These are phyloP conservation scores for Dendropsophus ebraccatus DNA, from an alignment of 2,113 vertebrate genomes.

Conservation along the genomic window DNA sequence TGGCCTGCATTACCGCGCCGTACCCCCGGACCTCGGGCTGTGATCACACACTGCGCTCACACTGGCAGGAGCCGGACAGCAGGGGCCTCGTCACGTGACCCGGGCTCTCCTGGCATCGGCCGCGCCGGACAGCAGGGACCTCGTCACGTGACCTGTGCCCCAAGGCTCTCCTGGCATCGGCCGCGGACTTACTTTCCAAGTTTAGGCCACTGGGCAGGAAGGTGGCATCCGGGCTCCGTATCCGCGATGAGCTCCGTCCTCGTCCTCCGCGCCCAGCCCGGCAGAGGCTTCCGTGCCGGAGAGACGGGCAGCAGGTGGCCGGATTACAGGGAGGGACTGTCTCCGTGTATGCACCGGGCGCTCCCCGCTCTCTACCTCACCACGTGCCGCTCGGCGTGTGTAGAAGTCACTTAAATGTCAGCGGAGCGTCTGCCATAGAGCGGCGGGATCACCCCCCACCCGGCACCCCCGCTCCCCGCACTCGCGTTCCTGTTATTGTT, in stretches of 20 bases:
- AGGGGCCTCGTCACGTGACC: slow-evolving; percentile 16
- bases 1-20: neutral
- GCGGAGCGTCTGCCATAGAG: too few species aligned
- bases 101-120: neutral
- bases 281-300: neutral
- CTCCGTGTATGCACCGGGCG: neutral
- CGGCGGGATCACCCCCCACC: too few species aligned
- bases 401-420: too few species aligned
- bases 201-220: too few species aligned
- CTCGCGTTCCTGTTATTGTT: slow-evolving; percentile 46
- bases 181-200: too few species aligned
- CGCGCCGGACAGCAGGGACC: neutral
- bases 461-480: neutral
- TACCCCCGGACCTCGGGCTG: too few species aligned
- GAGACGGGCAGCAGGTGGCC: slow-evolving; percentile 31
- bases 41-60: too few species aligned
- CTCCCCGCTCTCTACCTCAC: neutral
- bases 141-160: slow-evolving; percentile 27
- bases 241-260: neutral
- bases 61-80: too few species aligned
- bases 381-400: too few species aligned
- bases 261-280: too few species aligned
- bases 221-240: neutral
- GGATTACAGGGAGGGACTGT: neutral
- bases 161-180: neutral